Conservation (phyloP, 2,888 invertebrate species). For the Loripinus fragilis region DNA sequence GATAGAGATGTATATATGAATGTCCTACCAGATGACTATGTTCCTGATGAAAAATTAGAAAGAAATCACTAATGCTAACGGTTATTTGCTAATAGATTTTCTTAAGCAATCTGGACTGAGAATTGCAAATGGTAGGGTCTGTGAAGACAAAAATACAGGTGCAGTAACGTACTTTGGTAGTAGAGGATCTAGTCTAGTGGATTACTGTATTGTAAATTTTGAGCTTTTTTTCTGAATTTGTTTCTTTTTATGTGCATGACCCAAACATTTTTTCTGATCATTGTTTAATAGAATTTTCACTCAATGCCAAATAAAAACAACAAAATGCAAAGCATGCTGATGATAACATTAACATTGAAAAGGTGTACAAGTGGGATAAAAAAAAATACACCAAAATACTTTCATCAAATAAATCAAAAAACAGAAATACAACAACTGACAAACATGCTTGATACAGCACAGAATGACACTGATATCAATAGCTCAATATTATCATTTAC, state of each 20-base stretch:
- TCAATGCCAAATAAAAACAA: background rate
- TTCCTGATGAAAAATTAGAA: slow-evolving; percentile 20
- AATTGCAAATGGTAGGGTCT: slow-evolving; percentile 25
- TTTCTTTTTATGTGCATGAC: slow-evolving; percentile 18
- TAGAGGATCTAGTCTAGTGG: slow-evolving; percentile 18
- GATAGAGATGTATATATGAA: slow-evolving; percentile 20
- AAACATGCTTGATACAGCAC: background rate
- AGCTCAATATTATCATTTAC: background rate
- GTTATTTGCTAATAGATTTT: slow-evolving; percentile 28
- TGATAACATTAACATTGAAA: no score
- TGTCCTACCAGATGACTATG: slow-evolving; percentile 28
- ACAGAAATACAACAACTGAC: background rate
- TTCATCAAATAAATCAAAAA: no score
- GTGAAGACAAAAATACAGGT: slow-evolving; percentile 18
- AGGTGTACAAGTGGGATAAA: background rate
- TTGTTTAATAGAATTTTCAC: slow-evolving; percentile 26
- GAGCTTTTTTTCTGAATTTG: background rate
- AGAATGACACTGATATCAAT: background rate
- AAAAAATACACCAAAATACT: background rate
- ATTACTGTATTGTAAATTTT: slow-evolving; percentile 11
- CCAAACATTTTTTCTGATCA: slow-evolving; percentile 30
- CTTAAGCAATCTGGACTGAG: slow-evolving; percentile 32
- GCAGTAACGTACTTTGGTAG: slow-evolving; percentile 17
- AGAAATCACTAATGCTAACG: slow-evolving; percentile 12
- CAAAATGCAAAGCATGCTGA: no score